Percentiles rank a stretch among this genome's conserved stretches.
These are phyloP conservation scores for Erpornis zantholeuca DNA, from an alignment of 2,113 vertebrate genomes.

Conservation along the genomic window DNA sequence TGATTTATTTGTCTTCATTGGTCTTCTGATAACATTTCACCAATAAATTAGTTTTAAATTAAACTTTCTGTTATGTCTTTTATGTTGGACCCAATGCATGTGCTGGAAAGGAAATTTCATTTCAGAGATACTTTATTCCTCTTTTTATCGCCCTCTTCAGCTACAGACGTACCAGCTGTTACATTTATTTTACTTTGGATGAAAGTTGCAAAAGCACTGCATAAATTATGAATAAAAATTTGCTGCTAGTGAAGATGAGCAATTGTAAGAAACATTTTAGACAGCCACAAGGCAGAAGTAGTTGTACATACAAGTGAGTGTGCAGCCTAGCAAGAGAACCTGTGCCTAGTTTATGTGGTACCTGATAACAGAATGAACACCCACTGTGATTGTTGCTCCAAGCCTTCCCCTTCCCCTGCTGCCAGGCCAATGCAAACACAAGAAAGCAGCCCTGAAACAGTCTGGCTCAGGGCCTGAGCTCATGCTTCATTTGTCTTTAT, in stretches of 20 bases:
- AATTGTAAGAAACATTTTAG: not conserved
- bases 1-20: conserved; percentile 31
- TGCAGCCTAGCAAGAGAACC: not conserved
- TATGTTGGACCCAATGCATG: not conserved
- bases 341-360: not conserved
- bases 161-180: not conserved
- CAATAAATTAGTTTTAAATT: conserved; percentile 56
- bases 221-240: conserved; percentile 12
- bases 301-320: not conserved
- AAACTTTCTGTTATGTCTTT: conserved; percentile 21
- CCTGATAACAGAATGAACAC: not conserved
- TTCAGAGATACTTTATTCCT: conserved; percentile 45
- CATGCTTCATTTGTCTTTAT: fast-evolving
- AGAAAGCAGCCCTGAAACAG: not conserved
- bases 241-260: not conserved
- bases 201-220: not conserved
- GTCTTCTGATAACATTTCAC: conserved; percentile 41
- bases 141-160: conserved; percentile 17
- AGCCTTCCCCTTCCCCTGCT: not conserved
- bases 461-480: not conserved
- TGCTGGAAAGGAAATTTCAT: conserved; percentile 45
- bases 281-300: not conserved
- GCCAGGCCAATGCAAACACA: not conserved
- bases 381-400: fast-evolving
- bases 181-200: conserved; percentile 17